phyloP scores from a whole-genome alignment of 2,113 vertebrate genomes.

The Asarcornis scutulata region DNA sequence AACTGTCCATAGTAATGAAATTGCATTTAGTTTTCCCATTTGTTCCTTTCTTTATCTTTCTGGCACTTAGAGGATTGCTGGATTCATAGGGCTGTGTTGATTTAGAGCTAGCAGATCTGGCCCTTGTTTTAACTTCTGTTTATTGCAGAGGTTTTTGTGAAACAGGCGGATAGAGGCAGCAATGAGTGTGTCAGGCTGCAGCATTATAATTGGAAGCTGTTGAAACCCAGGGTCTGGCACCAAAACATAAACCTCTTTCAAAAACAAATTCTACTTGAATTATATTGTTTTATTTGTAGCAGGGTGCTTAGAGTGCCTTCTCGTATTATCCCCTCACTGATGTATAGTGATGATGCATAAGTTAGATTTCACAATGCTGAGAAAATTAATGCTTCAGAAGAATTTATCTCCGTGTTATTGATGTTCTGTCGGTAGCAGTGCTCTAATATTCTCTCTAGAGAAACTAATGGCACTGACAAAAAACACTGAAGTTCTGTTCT shows the following conservation, averaged over 20 bases:
- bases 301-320: neutral
- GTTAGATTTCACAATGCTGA: neutral
- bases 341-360: neutral
- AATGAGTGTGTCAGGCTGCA: neutral
- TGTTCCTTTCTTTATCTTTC: neutral
- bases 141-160: neutral
- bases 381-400: constrained; percentile 23
- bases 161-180: neutral
- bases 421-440: neutral
- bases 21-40: accelerated
- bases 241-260: neutral
- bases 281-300: neutral
- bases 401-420: constrained; percentile 11
- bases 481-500: neutral
- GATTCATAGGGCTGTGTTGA: accelerated
- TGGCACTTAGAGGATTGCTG: accelerated
- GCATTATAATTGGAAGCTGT: neutral
- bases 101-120: neutral
- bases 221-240: neutral
- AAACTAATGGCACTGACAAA: constrained; percentile 40
- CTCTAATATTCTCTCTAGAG: constrained; percentile 24
- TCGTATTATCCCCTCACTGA: neutral
- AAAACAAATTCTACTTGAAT: neutral
- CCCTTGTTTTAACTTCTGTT: neutral
- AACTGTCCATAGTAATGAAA: accelerated